Evolutionary conservation across 2,113 vertebrate species (phyloP), one percentile per base, ranked within the genome.

Genomic region (Mystacornis crossleyi): DNA sequence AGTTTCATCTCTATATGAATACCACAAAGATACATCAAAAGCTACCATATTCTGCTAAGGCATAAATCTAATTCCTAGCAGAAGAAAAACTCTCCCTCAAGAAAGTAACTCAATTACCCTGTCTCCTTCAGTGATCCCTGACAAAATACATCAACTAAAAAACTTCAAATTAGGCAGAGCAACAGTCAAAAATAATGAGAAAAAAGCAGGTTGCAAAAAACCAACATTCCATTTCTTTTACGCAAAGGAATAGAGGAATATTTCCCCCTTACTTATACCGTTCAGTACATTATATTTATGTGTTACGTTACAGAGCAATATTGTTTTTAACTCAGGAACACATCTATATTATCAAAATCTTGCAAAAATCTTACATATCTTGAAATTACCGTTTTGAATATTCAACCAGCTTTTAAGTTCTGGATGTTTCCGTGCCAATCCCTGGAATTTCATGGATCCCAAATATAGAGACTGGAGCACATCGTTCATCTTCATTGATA

Each of bases 21-120:
- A 33, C 29, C 43, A 81, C 72, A 91, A 91, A 81, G 38, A 86
- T 78, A 81, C 34, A 93, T 84, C 65, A 94, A 93, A 96, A 81
- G 54, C 67, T 84, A 61, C 48, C 54, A 79, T 79, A 71, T 75
- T 55, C 57, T 72, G 40, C 40, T 67, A 91, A 85, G 28, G 40
- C 40, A 79, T 47, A 92, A 85, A 64, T 71, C 40, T 81, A 78
- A 89, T 60, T 84, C 64, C 42, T 64, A 34, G 51, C 4, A 6
- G 21, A 73, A 91, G 31, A 36, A 84, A 88, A 90, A 53, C 31
- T 71, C 73, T 71, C 81, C 73, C 53, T 91, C 65, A 86, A 87
- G 69, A 93, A 91, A 87, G 17, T 42, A 57, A 91, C 38, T 83
- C 69, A 89, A 78, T 91, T 84, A 87, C 40, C 5, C 20, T 16